phyloP scores from a whole-genome alignment of 2,113 vertebrate species.

The Eudyptes chrysolophus region DNA sequence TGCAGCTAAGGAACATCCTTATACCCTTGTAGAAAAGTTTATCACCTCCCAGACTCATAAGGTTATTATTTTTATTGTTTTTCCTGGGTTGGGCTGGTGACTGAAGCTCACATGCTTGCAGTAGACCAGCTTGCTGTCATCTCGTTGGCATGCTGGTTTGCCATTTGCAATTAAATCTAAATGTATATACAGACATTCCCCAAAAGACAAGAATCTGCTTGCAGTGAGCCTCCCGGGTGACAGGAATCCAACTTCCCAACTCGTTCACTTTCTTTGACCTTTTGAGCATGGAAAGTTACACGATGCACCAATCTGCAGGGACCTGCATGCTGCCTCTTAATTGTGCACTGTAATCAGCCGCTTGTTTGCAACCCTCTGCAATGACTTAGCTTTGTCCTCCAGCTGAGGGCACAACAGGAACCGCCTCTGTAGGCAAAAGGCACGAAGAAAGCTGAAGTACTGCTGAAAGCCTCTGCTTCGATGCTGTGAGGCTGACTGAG shows the following conservation, averaged over 20 bases:
- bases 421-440: background rate
- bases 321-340: background rate
- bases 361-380: constrained; percentile 6
- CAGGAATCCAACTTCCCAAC: background rate
- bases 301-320: background rate
- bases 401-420: background rate
- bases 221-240: background rate
- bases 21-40: background rate
- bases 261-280: background rate
- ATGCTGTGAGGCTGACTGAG: background rate
- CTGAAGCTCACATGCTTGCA: background rate
- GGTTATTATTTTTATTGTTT: background rate
- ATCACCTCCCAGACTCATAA: background rate
- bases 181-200: background rate
- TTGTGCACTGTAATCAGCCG: constrained; percentile 11
- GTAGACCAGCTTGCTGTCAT: background rate
- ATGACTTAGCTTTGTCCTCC: constrained; percentile 47
- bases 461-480: background rate
- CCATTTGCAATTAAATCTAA: background rate
- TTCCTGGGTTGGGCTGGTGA: background rate
- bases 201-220: background rate
- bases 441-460: background rate
- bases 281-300: background rate
- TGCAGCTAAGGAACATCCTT: background rate
- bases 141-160: background rate